Conservation (phyloP, 2,888 invertebrate species). For the Aphodius granarius region DNA sequence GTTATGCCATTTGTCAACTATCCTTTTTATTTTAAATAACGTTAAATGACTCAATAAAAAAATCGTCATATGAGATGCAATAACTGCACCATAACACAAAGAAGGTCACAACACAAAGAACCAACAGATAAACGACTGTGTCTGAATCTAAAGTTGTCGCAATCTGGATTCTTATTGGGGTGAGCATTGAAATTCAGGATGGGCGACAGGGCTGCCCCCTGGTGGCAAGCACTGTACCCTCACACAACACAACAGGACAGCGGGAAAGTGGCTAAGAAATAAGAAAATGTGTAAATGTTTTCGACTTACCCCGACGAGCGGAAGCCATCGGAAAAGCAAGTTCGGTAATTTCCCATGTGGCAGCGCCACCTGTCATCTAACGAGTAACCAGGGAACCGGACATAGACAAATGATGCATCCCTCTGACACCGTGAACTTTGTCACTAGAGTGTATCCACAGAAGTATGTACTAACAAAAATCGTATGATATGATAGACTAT, state of each 20-base stretch:
- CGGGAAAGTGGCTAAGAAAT: not conserved
- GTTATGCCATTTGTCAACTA: too few relatives aligned
- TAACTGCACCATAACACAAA: too few relatives aligned
- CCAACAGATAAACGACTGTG: too few relatives aligned
- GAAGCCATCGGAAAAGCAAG: constrained; percentile 12
- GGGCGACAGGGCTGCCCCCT: not conserved
- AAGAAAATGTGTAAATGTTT: constrained; percentile 16
- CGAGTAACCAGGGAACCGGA: constrained; percentile 12
- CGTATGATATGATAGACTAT: too few relatives aligned
- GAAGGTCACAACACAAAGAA: too few relatives aligned
- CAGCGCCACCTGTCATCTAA: constrained; percentile 15
- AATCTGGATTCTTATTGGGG: not conserved
- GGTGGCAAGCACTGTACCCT: not conserved
- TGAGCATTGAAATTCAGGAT: not conserved
- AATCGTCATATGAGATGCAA: too few relatives aligned
- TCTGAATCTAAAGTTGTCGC: not conserved
- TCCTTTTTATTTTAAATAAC: too few relatives aligned
- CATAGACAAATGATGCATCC: constrained; percentile 10
- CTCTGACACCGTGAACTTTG: not conserved
- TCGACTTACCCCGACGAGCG: not conserved
- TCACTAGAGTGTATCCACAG: too few relatives aligned
- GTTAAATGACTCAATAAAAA: too few relatives aligned
- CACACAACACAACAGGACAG: not conserved
- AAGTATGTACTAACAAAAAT: not conserved
- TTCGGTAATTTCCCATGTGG: constrained; percentile 13